A percentile compares a stretch with the other conserved stretches of the same genome.
phyloP scores from a whole-genome alignment of 2,797 vertebrate species.

The Catamblyrhynchus diadema region DNA sequence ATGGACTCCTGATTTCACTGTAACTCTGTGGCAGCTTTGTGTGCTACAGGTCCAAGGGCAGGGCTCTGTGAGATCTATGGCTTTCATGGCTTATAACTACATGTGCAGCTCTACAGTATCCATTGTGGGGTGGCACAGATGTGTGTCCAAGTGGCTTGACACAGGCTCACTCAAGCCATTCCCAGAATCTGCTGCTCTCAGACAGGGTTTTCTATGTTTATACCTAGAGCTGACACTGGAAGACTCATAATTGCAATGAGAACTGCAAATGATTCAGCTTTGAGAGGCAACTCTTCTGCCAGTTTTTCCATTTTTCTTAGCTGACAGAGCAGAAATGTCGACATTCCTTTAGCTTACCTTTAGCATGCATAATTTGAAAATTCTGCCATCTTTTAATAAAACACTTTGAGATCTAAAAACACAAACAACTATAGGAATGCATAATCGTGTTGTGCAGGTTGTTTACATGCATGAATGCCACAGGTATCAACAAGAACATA shows the following conservation, averaged over 20 bases:
- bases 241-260: background rate
- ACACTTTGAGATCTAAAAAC: background rate
- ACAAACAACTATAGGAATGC: background rate
- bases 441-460: background rate
- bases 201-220: background rate
- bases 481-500: background rate
- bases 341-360: background rate
- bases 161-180: background rate
- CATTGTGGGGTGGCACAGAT: background rate
- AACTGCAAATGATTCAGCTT: background rate
- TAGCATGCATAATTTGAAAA: background rate
- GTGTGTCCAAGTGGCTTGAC: background rate
- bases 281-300: background rate
- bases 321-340: background rate
- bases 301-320: background rate
- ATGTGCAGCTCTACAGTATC: background rate
- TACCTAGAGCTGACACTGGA: background rate
- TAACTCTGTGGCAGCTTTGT: background rate
- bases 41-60: background rate
- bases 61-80: background rate
- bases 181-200: background rate
- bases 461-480: background rate
- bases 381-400: background rate
- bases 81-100: background rate
- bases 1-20: background rate